These are phyloP conservation scores for Pyrrhura leucotis DNA, from an alignment of 2,797 vertebrate species.

Conservation along the genomic window DNA sequence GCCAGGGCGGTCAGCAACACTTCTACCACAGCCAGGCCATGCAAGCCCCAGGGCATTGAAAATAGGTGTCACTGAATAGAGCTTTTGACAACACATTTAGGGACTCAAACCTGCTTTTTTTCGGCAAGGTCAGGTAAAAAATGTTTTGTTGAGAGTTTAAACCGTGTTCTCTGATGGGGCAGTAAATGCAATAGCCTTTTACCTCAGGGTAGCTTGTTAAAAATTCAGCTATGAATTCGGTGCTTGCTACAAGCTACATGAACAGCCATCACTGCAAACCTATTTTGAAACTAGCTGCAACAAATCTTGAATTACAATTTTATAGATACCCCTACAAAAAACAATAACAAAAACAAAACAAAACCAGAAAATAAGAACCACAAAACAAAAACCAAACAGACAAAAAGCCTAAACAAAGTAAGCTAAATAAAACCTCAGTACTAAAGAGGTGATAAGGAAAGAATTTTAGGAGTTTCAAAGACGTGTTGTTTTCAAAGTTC, in stretches of 20 bases:
- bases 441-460: neutral
- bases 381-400: neutral
- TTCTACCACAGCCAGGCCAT: accelerated
- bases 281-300: neutral
- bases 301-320: neutral
- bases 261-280: neutral
- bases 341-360: neutral
- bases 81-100: conserved; percentile 22
- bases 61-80: neutral
- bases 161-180: neutral
- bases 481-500: neutral
- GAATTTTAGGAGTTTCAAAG: neutral
- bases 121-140: neutral
- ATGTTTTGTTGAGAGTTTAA: conserved; percentile 7
- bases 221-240: neutral
- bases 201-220: neutral
- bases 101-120: conserved; percentile 9
- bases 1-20: neutral
- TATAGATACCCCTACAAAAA: neutral
- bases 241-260: neutral
- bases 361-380: neutral
- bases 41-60: neutral
- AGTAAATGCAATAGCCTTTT: conserved; percentile 16
- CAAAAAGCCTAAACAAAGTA: neutral
- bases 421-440: neutral